Evolutionary conservation across 2,888 invertebrate genomes (phyloP).

Genomic region (Lasioglossum vierecki): DNA sequence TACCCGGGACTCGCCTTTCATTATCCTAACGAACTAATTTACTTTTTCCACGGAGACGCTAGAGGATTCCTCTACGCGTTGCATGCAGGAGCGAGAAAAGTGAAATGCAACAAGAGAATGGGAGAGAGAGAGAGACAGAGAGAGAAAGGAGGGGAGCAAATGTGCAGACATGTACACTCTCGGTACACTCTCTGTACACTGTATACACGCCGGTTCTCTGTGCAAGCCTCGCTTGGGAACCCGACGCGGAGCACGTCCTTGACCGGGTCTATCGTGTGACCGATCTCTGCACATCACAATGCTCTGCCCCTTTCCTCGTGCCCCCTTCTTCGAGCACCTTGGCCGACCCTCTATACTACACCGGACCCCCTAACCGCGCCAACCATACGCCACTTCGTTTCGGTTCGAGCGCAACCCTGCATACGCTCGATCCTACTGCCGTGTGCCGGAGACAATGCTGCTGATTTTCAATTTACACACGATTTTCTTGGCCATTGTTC

Average conservation of each 20-base stretch:
- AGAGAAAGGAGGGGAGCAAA: background rate
- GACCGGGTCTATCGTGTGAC: conserved; percentile 84
- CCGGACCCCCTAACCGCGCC: conserved; percentile 56
- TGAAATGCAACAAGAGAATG: background rate
- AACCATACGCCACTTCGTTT: conserved; percentile 59
- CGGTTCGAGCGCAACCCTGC: conserved; percentile 65
- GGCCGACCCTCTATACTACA: conserved; percentile 48
- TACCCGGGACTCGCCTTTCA: conserved; percentile 38
- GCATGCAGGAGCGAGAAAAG: conserved; percentile 17
- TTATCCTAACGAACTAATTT: conserved; percentile 57
- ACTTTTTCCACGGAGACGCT: conserved; percentile 17
- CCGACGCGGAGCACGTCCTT: conserved; percentile 81
- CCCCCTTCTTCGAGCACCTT: conserved; percentile 63
- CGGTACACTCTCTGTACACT: background rate
- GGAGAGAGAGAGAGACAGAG: background rate
- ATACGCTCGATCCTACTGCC: conserved; percentile 1
- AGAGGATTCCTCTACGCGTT: conserved; percentile 23
- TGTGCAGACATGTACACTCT: conserved; percentile 46
- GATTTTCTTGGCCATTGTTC: conserved; percentile 14
- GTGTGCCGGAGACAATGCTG: conserved; percentile 38
- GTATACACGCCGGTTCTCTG: background rate
- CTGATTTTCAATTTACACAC: conserved; percentile 13
- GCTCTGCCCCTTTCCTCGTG: conserved; percentile 72
- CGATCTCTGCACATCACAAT: conserved; percentile 82
- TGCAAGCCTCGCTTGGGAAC: conserved; percentile 78